Conservation (phyloP, 2,888 invertebrate genomes). For the Plagodis dolabraria region DNA sequence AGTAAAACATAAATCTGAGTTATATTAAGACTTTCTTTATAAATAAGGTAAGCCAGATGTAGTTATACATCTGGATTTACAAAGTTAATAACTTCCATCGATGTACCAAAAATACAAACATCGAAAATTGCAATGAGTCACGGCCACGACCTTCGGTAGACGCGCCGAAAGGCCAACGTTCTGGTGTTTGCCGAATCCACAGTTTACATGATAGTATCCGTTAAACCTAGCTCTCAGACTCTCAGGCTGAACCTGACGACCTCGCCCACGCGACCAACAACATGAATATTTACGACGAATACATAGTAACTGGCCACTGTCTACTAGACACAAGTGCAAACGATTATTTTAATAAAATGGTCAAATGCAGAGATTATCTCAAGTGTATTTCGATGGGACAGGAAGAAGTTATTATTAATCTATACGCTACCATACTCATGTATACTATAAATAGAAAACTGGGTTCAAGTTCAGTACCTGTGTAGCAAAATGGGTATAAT, state of each 20-base stretch:
- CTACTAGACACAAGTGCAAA: neutral
- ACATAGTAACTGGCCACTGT: conserved; percentile 16
- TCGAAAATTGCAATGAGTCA: conserved; percentile 42
- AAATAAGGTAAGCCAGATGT: too few relatives aligned
- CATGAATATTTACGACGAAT: conserved; percentile 28
- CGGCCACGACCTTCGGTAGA: conserved; percentile 51
- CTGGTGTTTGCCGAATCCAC: conserved; percentile 46
- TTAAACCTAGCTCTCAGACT: conserved; percentile 47
- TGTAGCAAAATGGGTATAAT: too few relatives aligned
- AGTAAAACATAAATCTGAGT: too few relatives aligned
- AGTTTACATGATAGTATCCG: neutral
- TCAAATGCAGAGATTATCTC: too few relatives aligned
- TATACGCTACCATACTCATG: too few relatives aligned
- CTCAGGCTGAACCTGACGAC: conserved; percentile 50
- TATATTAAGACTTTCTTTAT: too few relatives aligned
- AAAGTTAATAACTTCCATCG: conserved; percentile 8
- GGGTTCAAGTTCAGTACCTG: too few relatives aligned
- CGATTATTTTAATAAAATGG: too few relatives aligned
- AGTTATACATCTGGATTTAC: neutral
- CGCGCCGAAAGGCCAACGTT: conserved; percentile 66
- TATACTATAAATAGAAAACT: too few relatives aligned
- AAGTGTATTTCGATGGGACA: too few relatives aligned
- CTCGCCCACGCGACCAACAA: conserved; percentile 48
- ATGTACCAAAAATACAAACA: conserved; percentile 11
- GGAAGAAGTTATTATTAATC: too few relatives aligned